These are phyloP conservation scores for Galeopsomyia nigrocyanea DNA, from an alignment of 2,888 invertebrate genomes.

Conservation along the genomic window DNA sequence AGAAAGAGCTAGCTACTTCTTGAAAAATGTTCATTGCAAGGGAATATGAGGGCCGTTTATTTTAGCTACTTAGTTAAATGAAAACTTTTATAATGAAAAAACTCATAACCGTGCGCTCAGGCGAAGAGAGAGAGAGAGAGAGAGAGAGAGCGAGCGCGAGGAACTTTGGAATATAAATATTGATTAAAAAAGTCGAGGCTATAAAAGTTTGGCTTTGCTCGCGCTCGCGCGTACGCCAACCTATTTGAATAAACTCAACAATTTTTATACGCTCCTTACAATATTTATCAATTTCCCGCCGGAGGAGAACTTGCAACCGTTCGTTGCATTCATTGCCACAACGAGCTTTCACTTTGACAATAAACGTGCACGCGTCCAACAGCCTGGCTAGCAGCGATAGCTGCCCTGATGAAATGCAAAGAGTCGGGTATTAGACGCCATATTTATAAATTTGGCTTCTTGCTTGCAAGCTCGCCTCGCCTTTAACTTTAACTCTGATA, in stretches of 20 bases:
- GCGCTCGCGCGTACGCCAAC: constrained; percentile 25
- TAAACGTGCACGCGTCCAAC: no score
- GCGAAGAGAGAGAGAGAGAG: not conserved
- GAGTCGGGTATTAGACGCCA: constrained; percentile 57
- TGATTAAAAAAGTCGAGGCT: constrained; percentile 49
- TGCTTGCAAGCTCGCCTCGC: constrained; percentile 54
- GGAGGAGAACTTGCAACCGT: no score
- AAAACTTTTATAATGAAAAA: constrained; percentile 50
- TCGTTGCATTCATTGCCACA: no score
- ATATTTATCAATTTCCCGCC: constrained; percentile 42
- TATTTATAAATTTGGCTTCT: constrained; percentile 62
- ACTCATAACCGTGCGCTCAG: constrained; percentile 42
- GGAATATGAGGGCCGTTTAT: constrained; percentile 47
- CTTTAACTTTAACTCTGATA: constrained; percentile 66
- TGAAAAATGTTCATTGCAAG: constrained; percentile 49
- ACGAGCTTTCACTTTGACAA: no score
- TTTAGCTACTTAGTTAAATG: constrained; percentile 50
- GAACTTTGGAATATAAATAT: constrained; percentile 49
- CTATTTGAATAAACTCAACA: constrained; percentile 45
- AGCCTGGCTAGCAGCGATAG: no score
- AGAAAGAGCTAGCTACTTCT: constrained; percentile 30
- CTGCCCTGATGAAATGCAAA: not conserved
- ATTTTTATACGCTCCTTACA: constrained; percentile 38
- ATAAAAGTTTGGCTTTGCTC: constrained; percentile 41
- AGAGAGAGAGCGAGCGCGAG: not conserved